Evolutionary conservation across 2,888 invertebrate species (phyloP), one percentile per base, ranked within the genome.

Genomic region (Carterocephalus palaemon): DNA sequence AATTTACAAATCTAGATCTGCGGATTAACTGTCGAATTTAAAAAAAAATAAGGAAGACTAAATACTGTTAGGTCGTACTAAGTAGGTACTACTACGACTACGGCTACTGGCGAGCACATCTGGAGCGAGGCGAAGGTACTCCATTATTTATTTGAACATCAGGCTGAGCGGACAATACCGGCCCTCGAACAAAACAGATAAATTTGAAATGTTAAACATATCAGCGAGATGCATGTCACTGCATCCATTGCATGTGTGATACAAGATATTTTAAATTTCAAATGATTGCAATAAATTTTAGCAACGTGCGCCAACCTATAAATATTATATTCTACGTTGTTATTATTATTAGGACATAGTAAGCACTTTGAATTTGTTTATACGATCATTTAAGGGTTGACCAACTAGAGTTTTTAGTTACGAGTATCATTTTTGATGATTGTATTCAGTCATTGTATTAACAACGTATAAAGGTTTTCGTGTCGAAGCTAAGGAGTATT

Each of bases 281-380:
- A 71, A 75, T 69, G 48, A 56, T 60, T 60, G 48, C 64, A 66
- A 67, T 67, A 65, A 62, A 70, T 73, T 63, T 64, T 41, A 66
- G 69, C 63, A 62, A 57, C 57, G 48, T 52, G 26, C 52, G n/a
- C n/a, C n/a, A n/a, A 57, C 42, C 49, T 52, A 59, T 55, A 56
- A 51, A 61, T 51, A 55, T 51, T 56, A 38, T 41, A 36, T 8
- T 37, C n/a, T 38, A 46, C 42, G 28, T 46, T 47, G 39, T 19
- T 20, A 51, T 47, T 45, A 45, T 36, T 23, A 15, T 12, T 5
- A 15, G 4, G 8, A 9, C 32, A 19, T 24, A n/a, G 19, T 23
- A 32, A 16, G 13, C 13, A 34, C 8, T 16, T 24, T 36, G 6
- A 3, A 19, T 19, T 19, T 6, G 19, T 19, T 19, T 19, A 19